Evolutionary conservation across 2,888 invertebrate genomes (phyloP), one percentile per base, ranked within the genome.

Genomic region (Microdon myrmicae): DNA sequence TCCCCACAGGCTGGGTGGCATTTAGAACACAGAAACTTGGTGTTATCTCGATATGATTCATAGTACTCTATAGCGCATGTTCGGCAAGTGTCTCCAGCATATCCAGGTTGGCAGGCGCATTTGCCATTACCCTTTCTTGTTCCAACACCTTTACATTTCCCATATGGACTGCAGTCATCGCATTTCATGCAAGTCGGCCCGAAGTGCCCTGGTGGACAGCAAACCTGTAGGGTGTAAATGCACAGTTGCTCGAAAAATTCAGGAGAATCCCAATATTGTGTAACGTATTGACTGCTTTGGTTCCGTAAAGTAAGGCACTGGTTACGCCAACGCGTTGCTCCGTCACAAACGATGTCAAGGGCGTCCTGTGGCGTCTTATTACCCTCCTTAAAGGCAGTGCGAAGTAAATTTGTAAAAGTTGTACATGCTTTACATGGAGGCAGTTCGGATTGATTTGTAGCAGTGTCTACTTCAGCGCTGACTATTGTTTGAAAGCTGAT

Each of bases 91-190:
- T 86, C 84, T 1, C 95, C 95, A 0, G 77, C 73, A 75, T 97
- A 97, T 0, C 94, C 96, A 4, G 77, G 72, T 72, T 94, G 87
- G 78, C 97, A 98, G 8, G 84, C 81, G 75, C 98, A 98, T 60
- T 89, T 87, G 0, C 97, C 98, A 73, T 90, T 94, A 0, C 98
- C 98, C 78, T 92, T 92, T 29, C 96, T 83, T 0, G 95, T 96
- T 0, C 97, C 97, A 64, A 88, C 87, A 0, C 97, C 97, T 67
- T 85, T 79, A 68, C 86, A 86, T 76, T 87, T 88, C 3, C 79
- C 80, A 69, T 79, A 78, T 1, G 96, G 96, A 81, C 90, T 91
- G 76, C 98, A 98, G 43, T 94, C 93, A 0, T 83, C 82, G 75
- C 97, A 98, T 0, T 89, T 87, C 8, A 80, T 79, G 75, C 98